Evolutionary conservation across 2,888 invertebrate genomes (phyloP).

Genomic region (Agrochola lychnidis): DNA sequence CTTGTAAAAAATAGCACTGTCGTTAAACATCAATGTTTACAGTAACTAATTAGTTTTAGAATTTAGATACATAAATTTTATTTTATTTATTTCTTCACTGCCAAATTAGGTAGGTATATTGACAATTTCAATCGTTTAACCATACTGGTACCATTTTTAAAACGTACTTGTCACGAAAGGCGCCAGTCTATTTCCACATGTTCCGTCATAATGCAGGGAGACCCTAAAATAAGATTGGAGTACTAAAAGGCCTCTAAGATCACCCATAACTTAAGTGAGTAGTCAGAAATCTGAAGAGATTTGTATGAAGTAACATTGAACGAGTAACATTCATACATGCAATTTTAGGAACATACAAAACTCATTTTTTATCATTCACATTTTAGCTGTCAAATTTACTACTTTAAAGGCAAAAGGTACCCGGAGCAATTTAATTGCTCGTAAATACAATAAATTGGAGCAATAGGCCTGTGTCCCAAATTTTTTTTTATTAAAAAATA

Average conservation of each 20-base stretch:
- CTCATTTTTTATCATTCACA: constrained; percentile 2
- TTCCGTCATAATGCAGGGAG: constrained; percentile 42
- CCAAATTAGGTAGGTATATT: background rate
- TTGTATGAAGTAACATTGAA: constrained; percentile 50
- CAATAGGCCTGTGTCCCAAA: background rate
- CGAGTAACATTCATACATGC: constrained; percentile 32
- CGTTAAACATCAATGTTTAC: background rate
- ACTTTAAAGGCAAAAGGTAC: constrained; percentile 14
- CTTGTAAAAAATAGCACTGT: background rate
- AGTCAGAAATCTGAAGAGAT: constrained; percentile 38
- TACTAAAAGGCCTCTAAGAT: constrained; percentile 43
- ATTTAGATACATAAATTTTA: background rate
- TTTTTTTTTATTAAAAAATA: too few relatives aligned
- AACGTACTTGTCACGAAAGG: background rate
- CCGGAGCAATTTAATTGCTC: background rate
- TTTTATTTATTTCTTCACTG: background rate
- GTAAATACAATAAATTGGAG: background rate
- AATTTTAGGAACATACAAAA: constrained; percentile 55
- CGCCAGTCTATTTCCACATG: background rate
- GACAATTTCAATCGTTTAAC: background rate
- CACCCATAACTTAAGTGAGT: constrained; percentile 34
- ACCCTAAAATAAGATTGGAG: constrained; percentile 52
- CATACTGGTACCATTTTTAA: background rate
- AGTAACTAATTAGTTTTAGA: background rate
- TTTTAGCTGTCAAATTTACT: constrained; percentile 1